Conservation (phyloP, 2,113 vertebrate genomes). For the Struthio camelus region DNA sequence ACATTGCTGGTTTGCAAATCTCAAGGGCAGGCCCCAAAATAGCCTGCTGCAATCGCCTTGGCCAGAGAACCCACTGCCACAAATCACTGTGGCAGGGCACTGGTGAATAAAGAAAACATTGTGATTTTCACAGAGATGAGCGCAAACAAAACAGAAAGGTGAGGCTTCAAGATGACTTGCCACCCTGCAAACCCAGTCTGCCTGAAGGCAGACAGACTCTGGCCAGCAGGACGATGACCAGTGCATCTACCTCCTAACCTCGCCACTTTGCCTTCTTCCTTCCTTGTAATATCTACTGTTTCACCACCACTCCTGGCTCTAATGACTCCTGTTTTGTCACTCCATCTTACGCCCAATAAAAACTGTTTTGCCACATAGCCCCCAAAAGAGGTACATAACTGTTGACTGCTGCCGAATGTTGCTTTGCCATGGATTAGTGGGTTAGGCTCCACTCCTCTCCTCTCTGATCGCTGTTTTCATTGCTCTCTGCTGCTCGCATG, state of each 20-base stretch:
- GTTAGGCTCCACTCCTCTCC: background rate
- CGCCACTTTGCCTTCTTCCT: background rate
- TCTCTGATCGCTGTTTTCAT: constrained; percentile 49
- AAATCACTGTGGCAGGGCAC: constrained; percentile 36
- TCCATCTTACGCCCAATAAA: background rate
- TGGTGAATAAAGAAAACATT: background rate
- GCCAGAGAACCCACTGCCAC: constrained; percentile 57
- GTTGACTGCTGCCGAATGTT: constrained; percentile 32
- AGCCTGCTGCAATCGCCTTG: constrained; percentile 60
- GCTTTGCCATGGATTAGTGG: constrained; percentile 24
- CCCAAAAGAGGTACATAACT: background rate
- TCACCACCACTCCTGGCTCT: background rate
- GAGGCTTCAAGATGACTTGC: background rate
- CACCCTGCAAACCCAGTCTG: background rate
- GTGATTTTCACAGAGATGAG: background rate
- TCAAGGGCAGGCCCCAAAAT: constrained; percentile 54
- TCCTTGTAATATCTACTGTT: background rate
- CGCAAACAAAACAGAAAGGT: background rate
- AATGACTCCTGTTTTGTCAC: background rate
- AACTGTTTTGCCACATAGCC: background rate
- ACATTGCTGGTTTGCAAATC: background rate
- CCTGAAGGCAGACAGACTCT: background rate
- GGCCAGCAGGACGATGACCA: background rate
- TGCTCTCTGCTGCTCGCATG: constrained; percentile 9
- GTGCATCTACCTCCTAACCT: background rate